phyloP scores from a whole-genome alignment of 2,113 vertebrate species.

The Pseudorectes ferrugineus region DNA sequence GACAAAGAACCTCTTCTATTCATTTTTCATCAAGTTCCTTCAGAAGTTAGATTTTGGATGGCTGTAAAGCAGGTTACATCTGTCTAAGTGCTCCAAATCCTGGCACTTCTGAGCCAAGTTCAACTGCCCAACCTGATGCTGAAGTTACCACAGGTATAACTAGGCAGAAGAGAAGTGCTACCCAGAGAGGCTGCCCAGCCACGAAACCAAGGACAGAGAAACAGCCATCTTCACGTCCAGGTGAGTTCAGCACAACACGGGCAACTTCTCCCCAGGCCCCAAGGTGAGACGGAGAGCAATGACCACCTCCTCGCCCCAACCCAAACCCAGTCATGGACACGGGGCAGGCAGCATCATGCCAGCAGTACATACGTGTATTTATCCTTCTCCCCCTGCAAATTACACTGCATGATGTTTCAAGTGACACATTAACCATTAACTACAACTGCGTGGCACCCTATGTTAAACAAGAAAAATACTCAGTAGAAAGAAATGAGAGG shows the following conservation, averaged over 20 bases:
- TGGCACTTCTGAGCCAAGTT: background rate
- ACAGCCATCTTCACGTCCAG: rapidly evolving
- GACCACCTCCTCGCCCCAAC: rapidly evolving
- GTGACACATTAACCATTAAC: background rate
- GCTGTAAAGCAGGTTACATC: background rate
- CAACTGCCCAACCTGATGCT: background rate
- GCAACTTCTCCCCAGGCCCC: background rate
- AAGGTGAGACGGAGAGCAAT: rapidly evolving
- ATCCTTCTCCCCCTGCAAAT: background rate
- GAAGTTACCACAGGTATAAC: background rate
- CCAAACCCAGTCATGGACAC: rapidly evolving
- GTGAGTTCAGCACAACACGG: rapidly evolving
- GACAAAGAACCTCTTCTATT: background rate
- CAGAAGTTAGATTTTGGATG: background rate
- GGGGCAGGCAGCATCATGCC: background rate
- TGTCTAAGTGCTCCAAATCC: background rate
- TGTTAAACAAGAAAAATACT: background rate
- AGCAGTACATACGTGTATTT: rapidly evolving
- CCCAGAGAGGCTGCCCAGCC: background rate
- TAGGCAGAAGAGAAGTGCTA: background rate
- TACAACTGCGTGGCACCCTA: background rate
- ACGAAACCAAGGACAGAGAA: rapidly evolving
- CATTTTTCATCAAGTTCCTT: background rate
- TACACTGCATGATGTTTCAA: background rate
- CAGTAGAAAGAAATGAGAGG: background rate